Conservation (phyloP, 2,888 invertebrate species). For the Eupithecia insigniata region DNA sequence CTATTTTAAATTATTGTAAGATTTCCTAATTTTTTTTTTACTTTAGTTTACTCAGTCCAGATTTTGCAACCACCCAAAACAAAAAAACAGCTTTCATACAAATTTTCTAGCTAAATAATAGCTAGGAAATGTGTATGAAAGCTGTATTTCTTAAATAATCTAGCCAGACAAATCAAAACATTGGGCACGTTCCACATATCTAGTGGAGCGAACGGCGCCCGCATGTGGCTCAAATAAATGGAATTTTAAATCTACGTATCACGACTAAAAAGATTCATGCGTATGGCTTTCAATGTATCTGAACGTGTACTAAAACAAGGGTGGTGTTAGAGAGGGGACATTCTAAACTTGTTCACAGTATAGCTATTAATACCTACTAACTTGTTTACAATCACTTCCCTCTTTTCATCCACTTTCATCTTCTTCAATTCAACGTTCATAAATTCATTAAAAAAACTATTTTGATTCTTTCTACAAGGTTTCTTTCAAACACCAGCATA, state of each 20-base stretch:
- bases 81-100: too few species aligned
- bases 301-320: conserved; percentile 17
- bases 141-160: conserved; percentile 3
- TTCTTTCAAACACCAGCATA: too few species aligned
- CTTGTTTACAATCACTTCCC: too few species aligned
- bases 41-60: background rate
- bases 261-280: conserved; percentile 25
- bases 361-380: too few species aligned
- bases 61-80: too few species aligned
- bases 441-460: too few species aligned
- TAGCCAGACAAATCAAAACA: conserved; percentile 25
- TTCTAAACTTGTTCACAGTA: background rate
- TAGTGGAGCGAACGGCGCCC: conserved; percentile 9
- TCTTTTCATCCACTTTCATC: too few species aligned
- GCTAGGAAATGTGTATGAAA: background rate
- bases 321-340: conserved; percentile 13
- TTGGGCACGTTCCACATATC: conserved; percentile 31
- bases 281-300: conserved; percentile 24
- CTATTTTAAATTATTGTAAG: background rate
- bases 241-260: conserved; percentile 37
- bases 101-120: too few species aligned
- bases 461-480: too few species aligned
- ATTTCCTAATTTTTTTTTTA: background rate
- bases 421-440: too few species aligned
- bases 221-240: conserved; percentile 38